These are phyloP conservation scores for Dynastes hyllus DNA, from an alignment of 2,888 invertebrate genomes.

Conservation along the genomic window DNA sequence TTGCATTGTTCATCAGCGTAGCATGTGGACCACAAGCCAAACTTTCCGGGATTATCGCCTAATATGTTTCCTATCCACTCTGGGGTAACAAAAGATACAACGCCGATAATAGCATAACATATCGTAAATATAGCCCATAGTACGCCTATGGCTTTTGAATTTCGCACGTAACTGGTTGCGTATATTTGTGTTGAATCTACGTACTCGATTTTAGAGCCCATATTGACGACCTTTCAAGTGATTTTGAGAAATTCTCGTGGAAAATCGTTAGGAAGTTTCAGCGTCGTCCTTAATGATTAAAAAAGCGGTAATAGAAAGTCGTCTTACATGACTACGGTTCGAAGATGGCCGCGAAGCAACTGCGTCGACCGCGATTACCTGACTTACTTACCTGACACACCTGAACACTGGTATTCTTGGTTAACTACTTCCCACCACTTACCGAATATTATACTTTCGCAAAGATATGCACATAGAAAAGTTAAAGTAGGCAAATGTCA, in stretches of 20 bases:
- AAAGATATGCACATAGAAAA: conserved; percentile 34
- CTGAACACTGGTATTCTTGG: conserved; percentile 49
- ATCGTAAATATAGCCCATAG: conserved; percentile 98
- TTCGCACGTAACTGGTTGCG: conserved; percentile 92
- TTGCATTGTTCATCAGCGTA: conserved; percentile 84
- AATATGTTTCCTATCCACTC: conserved; percentile 86
- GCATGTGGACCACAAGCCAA: conserved; percentile 95
- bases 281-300: neutral
- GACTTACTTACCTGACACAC: conserved; percentile 51
- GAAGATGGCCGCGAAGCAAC: conserved; percentile 52
- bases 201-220: conserved; percentile 95
- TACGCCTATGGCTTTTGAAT: conserved; percentile 96
- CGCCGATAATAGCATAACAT: conserved; percentile 96
- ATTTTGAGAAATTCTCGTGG: neutral
- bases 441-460: conserved; percentile 23
- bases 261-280: neutral
- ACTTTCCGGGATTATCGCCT: conserved; percentile 90
- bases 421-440: conserved; percentile 50
- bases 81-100: conserved; percentile 96
- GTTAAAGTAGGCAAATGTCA: conserved; percentile 30
- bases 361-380: conserved; percentile 49
- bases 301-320: conserved; percentile 12
- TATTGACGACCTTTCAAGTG: conserved; percentile 64
- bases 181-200: conserved; percentile 93
- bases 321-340: conserved; percentile 44